Evolutionary conservation across 2,113 vertebrate species (phyloP), one percentile per base, ranked within the genome.

Genomic region (Oceanites oceanicus): DNA sequence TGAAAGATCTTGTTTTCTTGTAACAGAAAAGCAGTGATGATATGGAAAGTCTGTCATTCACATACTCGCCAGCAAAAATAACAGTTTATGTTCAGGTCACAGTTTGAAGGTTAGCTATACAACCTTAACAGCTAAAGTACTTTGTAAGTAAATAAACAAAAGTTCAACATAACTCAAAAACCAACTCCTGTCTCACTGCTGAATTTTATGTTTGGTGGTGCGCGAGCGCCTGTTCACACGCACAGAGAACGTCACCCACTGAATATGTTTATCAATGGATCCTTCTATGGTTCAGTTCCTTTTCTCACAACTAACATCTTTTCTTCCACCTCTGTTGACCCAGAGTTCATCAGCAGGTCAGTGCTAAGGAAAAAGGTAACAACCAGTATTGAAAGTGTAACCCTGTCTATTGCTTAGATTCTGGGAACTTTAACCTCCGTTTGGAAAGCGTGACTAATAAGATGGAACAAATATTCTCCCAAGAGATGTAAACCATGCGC

Each of bases 381-480:
- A 96, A 94, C 88, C 62, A 90, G 81, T 32, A 94, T 15, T 82
- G 97, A 97, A 95, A 95, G 95, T 81, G 88, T 88, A 97, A 92
- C 90, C 62, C 81, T 58, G 81, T 79, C 78, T 83, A 94, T 77
- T 97, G 96, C 81, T 97, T 97, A 96, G 96, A 95, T 95, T 94
- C 96, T 82, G 92, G 92, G 97, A 97, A 97, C 96, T 97, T 97
- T 97, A 98, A 97, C 95, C 97, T 95, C 94, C 3, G 1, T 85
- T 97, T 96, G 88, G 89, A 92, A 97, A 97, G 94, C 92, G 81
- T 97, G 97, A 98, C 97, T 97, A 98, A 98, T 96, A 97, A 95
- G 95, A 93, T 94, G 96, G 95, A 95, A 95, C 82, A 96, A 97
- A 97, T 94, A 97, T 92, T 95, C 96, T 96, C 97, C 80, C 13